Evolutionary conservation across 1,140 invertebrate species (phyloP).

Genomic region (Euwallacea similis): DNA sequence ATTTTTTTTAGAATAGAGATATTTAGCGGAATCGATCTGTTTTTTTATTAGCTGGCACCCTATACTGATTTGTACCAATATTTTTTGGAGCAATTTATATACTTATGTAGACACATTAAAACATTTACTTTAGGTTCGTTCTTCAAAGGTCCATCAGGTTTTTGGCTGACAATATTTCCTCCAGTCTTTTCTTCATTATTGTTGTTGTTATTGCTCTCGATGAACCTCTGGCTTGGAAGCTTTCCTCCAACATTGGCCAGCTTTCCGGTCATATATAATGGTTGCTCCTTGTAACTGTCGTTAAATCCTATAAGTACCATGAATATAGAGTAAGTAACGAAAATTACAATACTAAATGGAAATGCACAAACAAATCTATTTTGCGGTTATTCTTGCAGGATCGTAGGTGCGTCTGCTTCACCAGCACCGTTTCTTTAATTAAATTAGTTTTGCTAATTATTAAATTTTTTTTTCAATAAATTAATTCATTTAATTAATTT

Average conservation of each 20-base stretch:
- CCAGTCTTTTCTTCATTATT: slow-evolving; percentile 13
- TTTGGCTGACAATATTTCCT: slow-evolving; percentile 10
- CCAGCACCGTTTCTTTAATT: too few species aligned
- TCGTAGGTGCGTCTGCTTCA: too few species aligned
- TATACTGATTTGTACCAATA: too few species aligned
- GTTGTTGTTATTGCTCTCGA: background rate
- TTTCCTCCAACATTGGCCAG: slow-evolving; percentile 52
- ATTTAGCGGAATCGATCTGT: too few species aligned
- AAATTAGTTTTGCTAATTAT: background rate
- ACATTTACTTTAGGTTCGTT: slow-evolving; percentile 38
- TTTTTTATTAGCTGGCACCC: too few species aligned
- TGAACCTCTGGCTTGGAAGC: slow-evolving; percentile 46
- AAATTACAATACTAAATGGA: too few species aligned
- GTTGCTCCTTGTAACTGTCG: slow-evolving; percentile 30
- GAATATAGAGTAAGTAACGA: too few species aligned
- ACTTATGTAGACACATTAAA: background rate
- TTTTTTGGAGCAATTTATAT: too few species aligned
- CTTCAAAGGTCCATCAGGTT: slow-evolving; percentile 5
- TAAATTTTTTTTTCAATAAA: background rate
- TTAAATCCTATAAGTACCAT: slow-evolving; percentile 20
- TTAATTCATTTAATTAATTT: background rate
- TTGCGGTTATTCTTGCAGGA: too few species aligned
- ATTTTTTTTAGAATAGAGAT: too few species aligned
- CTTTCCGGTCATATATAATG: slow-evolving; percentile 43
- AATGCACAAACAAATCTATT: background rate